Conservation (phyloP, 2,888 invertebrate genomes). For the Lycaena phlaeas region DNA sequence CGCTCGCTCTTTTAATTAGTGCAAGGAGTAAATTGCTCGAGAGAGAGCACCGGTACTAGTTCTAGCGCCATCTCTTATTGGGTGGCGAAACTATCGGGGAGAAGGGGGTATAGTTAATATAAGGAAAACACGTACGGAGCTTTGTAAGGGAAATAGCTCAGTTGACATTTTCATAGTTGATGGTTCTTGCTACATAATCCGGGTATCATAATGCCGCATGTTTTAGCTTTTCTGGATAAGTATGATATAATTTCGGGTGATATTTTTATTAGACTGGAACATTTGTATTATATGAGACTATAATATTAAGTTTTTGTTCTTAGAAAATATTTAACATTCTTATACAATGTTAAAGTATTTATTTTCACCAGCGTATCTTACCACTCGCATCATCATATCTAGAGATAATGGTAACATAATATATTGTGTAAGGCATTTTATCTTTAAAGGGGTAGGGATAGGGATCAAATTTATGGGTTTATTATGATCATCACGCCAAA, state of each 20-base stretch:
- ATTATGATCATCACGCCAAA: too few species aligned
- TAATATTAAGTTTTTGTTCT: too few species aligned
- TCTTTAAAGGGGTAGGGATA: too few species aligned
- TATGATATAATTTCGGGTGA: neutral
- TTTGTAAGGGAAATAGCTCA: slow-evolving; percentile 60
- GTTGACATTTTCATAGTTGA: slow-evolving; percentile 60
- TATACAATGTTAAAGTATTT: too few species aligned
- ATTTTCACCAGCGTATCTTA: too few species aligned
- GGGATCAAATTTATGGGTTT: too few species aligned
- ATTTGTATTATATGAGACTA: neutral
- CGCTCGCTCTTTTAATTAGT: slow-evolving; percentile 73
- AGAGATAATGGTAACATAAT: too few species aligned
- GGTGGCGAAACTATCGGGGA: slow-evolving; percentile 54
- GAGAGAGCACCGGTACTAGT: slow-evolving; percentile 56
- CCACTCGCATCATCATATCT: too few species aligned
- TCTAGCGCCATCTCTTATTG: slow-evolving; percentile 68
- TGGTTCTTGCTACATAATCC: slow-evolving; percentile 45
- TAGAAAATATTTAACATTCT: too few species aligned
- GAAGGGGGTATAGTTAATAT: slow-evolving; percentile 63
- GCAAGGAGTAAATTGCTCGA: slow-evolving; percentile 73
- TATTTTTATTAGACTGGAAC: neutral
- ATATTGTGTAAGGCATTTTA: too few species aligned
- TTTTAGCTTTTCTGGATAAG: slow-evolving; percentile 6
- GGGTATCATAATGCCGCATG: slow-evolving; percentile 31
- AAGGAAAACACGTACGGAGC: slow-evolving; percentile 67